These are phyloP conservation scores for Aspidoscelis tigris DNA, from an alignment of 2,113 vertebrate genomes.

Conservation along the genomic window DNA sequence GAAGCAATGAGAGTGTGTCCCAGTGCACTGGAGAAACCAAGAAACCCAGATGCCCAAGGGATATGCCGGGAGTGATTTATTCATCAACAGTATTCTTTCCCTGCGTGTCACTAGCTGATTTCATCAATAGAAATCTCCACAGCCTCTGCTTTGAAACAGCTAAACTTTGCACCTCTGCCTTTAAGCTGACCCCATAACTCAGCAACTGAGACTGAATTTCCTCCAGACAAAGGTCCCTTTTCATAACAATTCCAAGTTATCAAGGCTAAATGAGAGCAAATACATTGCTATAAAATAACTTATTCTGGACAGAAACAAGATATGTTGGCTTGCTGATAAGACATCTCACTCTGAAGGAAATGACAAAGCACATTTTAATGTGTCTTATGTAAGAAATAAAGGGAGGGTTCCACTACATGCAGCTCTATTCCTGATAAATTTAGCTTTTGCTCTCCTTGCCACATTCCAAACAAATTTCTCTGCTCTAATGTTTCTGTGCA, in stretches of 20 bases:
- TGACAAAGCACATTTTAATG: background rate
- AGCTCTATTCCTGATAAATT: too few relatives aligned
- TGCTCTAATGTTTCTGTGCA: background rate
- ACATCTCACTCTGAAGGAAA: background rate
- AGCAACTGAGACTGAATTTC: conserved; percentile 22
- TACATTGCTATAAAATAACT: background rate
- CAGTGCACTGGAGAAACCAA: conserved; percentile 48
- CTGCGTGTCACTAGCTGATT: conserved; percentile 56
- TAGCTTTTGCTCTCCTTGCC: background rate
- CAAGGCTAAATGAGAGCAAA: background rate
- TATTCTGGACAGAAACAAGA: conserved; percentile 3
- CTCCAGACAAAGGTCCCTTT: conserved; percentile 34
- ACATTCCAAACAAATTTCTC: background rate
- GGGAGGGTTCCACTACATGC: background rate
- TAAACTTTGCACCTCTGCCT: conserved; percentile 24
- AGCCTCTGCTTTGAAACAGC: conserved; percentile 16
- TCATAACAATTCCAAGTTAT: background rate
- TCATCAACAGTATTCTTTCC: conserved; percentile 44
- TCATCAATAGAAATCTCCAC: conserved; percentile 53
- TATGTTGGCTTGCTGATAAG: background rate
- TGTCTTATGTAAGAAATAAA: background rate
- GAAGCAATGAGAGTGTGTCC: conserved; percentile 64
- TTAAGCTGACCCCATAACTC: conserved; percentile 27
- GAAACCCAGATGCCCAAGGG: conserved; percentile 68
- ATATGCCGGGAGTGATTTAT: conserved; percentile 73